A percentile compares a stretch with the other conserved stretches of the same genome.
Evolutionary conservation across 2,113 vertebrate species (phyloP).

Genomic region (Vanacampus margaritifer): DNA sequence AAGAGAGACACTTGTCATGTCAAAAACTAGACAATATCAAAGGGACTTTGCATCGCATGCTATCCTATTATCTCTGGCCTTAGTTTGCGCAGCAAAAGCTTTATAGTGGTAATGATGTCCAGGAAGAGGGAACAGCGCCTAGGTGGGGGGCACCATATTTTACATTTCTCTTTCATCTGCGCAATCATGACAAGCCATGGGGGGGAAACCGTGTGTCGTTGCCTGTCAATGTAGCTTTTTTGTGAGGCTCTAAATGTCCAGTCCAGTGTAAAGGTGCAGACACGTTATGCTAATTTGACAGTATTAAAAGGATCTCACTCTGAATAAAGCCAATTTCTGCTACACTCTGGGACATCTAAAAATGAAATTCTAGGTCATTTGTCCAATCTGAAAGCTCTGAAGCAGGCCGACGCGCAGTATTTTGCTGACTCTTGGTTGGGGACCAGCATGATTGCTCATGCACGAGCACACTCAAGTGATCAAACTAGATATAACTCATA

Average conservation of each 20-base stretch:
- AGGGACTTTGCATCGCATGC: slow-evolving; percentile 29
- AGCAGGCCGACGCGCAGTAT: not conserved
- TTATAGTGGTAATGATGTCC: slow-evolving; percentile 63
- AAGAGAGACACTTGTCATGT: slow-evolving; percentile 45
- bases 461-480: not conserved
- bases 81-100: slow-evolving; percentile 36
- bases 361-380: not conserved
- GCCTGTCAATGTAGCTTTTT: slow-evolving; percentile 23
- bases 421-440: not conserved
- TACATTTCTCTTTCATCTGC: slow-evolving; percentile 47
- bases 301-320: not conserved
- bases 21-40: slow-evolving; percentile 38
- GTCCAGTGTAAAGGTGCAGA: slow-evolving; percentile 26
- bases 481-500: not conserved
- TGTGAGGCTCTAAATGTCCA: slow-evolving; percentile 20
- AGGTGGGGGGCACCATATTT: slow-evolving; percentile 17
- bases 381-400: not conserved
- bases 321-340: not conserved
- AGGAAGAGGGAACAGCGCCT: slow-evolving; percentile 39
- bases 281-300: not conserved
- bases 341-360: too few relatives aligned
- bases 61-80: slow-evolving; percentile 33
- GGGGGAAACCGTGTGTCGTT: slow-evolving; percentile 30
- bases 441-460: not conserved
- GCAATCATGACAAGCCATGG: slow-evolving; percentile 31